A percentile compares a stretch with the other conserved stretches of the same genome.
These are phyloP conservation scores for Brachylomia viminalis DNA, from an alignment of 2,888 invertebrate genomes.

Conservation along the genomic window DNA sequence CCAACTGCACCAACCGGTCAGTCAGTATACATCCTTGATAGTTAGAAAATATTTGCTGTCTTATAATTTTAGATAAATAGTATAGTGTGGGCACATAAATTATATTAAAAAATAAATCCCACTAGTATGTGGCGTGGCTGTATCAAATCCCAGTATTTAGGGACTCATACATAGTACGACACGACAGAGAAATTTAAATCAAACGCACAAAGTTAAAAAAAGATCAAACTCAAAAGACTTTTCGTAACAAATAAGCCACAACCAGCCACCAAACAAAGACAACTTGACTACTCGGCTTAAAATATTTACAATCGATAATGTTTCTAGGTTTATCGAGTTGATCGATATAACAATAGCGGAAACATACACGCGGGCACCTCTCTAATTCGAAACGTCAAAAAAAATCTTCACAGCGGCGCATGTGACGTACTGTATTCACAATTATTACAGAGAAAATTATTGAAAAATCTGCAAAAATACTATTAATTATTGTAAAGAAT, in stretches of 20 bases:
- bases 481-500: constrained; percentile 19
- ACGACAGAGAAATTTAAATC: background rate
- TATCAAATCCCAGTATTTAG: background rate
- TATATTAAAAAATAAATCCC: background rate
- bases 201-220: background rate
- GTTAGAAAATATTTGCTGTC: no score
- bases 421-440: constrained; percentile 52
- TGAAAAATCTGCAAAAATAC: constrained; percentile 12
- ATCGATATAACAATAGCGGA: background rate
- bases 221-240: background rate
- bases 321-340: accelerated
- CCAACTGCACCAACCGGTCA: no score
- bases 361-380: background rate
- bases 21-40: no score
- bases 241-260: no score
- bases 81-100: no score
- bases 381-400: constrained; percentile 56
- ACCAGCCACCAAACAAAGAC: background rate
- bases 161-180: background rate
- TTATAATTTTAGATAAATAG: no score
- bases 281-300: background rate
- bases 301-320: background rate
- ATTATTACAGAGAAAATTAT: constrained; percentile 25
- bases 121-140: background rate
- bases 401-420: constrained; percentile 13